Evolutionary conservation across 2,113 vertebrate genomes (phyloP).

Genomic region (Muntiacus muntjak): DNA sequence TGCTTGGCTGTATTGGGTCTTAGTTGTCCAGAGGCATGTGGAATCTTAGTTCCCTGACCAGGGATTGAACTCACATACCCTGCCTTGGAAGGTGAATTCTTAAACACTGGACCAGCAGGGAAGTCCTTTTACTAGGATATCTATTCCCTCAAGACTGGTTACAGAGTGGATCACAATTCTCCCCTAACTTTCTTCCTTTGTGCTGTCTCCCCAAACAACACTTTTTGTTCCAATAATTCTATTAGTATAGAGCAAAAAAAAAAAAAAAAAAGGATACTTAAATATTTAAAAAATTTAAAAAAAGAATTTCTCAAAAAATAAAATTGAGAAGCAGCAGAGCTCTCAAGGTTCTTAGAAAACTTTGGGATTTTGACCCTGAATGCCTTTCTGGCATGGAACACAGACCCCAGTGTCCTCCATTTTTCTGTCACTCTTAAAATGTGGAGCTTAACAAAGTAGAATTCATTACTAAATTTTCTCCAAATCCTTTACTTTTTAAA

Average conservation of each 20-base stretch:
- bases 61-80: not conserved
- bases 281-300: not conserved
- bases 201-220: not conserved
- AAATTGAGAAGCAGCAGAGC: not conserved
- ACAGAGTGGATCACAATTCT: not conserved
- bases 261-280: not conserved
- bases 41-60: not conserved
- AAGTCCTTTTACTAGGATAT: not conserved
- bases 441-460: not conserved
- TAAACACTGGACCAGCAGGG: not conserved
- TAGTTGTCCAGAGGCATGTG: not conserved
- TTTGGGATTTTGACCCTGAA: not conserved
- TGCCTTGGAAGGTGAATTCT: not conserved
- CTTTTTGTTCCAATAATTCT: not conserved
- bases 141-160: not conserved
- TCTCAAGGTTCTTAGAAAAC: not conserved
- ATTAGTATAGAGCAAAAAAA: not conserved
- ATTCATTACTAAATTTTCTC: not conserved
- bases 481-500: not conserved
- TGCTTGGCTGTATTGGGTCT: not conserved
- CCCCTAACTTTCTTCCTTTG: not conserved
- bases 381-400: not conserved
- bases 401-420: not conserved
- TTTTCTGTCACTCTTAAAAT: not conserved
- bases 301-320: not conserved